These are phyloP conservation scores for Oenanthe oenanthe DNA, from an alignment of 2,113 vertebrate species.

Conservation along the genomic window DNA sequence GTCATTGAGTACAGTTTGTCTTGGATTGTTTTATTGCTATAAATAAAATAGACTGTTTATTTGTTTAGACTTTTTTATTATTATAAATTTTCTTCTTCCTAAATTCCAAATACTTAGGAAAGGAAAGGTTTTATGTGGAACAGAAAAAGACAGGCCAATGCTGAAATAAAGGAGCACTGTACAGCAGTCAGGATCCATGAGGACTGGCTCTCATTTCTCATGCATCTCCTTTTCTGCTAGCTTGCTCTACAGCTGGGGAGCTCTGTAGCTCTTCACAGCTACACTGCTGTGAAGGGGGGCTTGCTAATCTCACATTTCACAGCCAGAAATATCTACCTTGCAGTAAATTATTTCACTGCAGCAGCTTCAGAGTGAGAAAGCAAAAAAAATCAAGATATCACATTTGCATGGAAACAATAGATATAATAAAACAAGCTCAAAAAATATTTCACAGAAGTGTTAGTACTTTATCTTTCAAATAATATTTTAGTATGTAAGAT, in stretches of 20 bases:
- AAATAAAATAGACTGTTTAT: neutral
- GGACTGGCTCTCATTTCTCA: neutral
- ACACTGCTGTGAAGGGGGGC: neutral
- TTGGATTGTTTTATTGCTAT: neutral
- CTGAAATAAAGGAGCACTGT: neutral
- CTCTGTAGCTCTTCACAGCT: neutral
- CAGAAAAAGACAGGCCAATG: neutral
- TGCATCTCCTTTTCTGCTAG: neutral
- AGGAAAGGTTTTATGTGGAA: neutral
- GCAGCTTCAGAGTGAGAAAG: neutral
- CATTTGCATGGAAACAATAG: neutral
- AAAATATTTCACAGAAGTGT: neutral
- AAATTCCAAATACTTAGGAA: neutral
- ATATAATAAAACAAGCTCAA: neutral
- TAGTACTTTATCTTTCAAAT: neutral
- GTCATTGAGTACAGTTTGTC: rapidly evolving
- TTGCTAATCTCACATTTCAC: neutral
- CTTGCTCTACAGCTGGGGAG: neutral
- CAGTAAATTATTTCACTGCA: neutral
- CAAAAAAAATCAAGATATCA: neutral
- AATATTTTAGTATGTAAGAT: neutral
- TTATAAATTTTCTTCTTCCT: neutral
- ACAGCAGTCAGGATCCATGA: neutral
- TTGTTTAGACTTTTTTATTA: neutral
- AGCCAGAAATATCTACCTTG: neutral